These are phyloP conservation scores for Rhinopomastus cyanomelas DNA, from an alignment of 2,113 vertebrate genomes.

Conservation along the genomic window DNA sequence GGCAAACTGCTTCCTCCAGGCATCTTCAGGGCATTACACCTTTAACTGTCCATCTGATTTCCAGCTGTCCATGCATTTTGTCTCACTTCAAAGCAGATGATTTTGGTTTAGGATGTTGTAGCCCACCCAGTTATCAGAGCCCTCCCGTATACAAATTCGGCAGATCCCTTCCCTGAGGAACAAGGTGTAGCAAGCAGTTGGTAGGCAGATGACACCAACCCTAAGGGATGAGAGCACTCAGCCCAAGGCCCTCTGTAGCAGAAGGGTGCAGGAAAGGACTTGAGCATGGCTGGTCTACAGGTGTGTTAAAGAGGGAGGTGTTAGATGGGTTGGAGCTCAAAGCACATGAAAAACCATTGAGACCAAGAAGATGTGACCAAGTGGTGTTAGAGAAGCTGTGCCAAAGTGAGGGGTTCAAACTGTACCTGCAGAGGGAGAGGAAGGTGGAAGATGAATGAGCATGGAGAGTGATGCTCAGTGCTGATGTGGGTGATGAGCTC, in stretches of 20 bases:
- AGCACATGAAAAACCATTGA: neutral
- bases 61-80: neutral
- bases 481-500: neutral
- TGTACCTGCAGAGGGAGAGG: neutral
- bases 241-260: neutral
- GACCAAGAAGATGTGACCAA: neutral
- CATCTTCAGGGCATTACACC: neutral
- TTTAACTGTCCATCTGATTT: slow-evolving; percentile 12
- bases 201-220: neutral
- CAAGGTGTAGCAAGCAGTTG: neutral
- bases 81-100: slow-evolving; percentile 1
- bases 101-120: neutral
- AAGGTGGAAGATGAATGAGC: neutral
- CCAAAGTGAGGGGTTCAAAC: neutral
- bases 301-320: neutral
- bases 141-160: neutral
- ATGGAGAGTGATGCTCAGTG: neutral
- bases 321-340: neutral
- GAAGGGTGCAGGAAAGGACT: neutral
- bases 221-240: neutral
- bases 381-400: neutral
- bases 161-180: neutral
- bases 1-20: slow-evolving; percentile 8
- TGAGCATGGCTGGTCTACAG: fast-evolving
- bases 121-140: neutral